These are phyloP conservation scores for Lasioglossum calceatum DNA, from an alignment of 2,888 invertebrate species.

Conservation along the genomic window DNA sequence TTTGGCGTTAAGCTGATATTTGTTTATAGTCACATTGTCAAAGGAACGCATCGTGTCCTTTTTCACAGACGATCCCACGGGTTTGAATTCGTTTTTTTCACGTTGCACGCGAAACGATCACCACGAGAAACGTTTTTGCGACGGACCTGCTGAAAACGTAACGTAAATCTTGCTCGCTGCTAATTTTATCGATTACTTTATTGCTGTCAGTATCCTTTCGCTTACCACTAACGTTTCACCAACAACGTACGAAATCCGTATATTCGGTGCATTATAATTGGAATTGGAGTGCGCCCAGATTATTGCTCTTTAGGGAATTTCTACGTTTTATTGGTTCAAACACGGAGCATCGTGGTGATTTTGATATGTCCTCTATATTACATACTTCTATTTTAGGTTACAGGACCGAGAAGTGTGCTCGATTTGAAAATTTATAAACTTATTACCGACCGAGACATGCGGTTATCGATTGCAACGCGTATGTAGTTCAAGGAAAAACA, in stretches of 20 bases:
- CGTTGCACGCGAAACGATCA: neutral
- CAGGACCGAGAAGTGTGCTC: constrained; percentile 13
- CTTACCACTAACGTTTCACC: constrained; percentile 29
- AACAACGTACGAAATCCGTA: constrained; percentile 30
- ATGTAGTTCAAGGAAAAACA: constrained; percentile 11
- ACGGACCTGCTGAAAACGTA: neutral
- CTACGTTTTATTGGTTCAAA: constrained; percentile 34
- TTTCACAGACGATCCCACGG: constrained; percentile 3
- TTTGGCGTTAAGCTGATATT: constrained; percentile 18
- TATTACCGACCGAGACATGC: constrained; percentile 18
- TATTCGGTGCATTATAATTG: constrained; percentile 55
- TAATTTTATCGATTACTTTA: constrained; percentile 51
- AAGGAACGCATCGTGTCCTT: constrained; percentile 1
- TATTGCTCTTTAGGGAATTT: constrained; percentile 38
- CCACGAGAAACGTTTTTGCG: neutral
- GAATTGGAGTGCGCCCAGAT: constrained; percentile 52
- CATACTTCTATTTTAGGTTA: constrained; percentile 53
- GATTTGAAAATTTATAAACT: constrained; percentile 19
- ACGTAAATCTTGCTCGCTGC: constrained; percentile 14
- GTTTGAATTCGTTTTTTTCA: neutral
- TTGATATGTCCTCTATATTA: constrained; percentile 31
- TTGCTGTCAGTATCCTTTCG: constrained; percentile 7
- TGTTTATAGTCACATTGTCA: constrained; percentile 42
- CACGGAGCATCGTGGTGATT: constrained; percentile 17
- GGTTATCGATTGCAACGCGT: constrained; percentile 7